Evolutionary conservation across 2,888 invertebrate species (phyloP).

Genomic region (Temnothorax unifasciatus): DNA sequence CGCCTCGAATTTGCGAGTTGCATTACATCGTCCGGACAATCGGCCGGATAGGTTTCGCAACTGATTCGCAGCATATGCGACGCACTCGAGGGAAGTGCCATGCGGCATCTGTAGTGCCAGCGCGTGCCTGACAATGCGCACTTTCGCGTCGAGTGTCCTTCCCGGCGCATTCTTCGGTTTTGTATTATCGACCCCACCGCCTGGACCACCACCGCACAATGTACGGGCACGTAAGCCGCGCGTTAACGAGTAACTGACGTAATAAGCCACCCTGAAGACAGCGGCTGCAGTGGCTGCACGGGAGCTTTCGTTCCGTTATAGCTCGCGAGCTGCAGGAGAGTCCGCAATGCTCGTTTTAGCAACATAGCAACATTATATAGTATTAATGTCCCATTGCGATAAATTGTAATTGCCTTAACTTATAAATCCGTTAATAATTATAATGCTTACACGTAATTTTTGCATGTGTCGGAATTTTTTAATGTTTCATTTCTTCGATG

Average conservation of each 20-base stretch:
- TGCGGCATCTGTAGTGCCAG: conserved; percentile 84
- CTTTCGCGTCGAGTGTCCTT: conserved; percentile 78
- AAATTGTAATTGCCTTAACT: neutral
- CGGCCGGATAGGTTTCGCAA: conserved; percentile 77
- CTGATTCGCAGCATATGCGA: conserved; percentile 84
- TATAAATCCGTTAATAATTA: neutral
- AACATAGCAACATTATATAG: neutral
- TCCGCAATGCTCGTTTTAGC: neutral
- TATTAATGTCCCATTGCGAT: neutral
- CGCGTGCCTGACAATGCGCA: conserved; percentile 85
- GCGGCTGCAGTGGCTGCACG: conserved; percentile 56
- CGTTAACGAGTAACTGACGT: conserved; percentile 77
- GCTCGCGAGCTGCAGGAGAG: conserved; percentile 16
- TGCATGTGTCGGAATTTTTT: neutral
- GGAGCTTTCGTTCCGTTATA: conserved; percentile 32
- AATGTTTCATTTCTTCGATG: too few species aligned
- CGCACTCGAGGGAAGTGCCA: conserved; percentile 79
- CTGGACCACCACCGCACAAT: conserved; percentile 74
- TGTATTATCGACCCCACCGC: conserved; percentile 75
- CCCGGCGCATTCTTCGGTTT: conserved; percentile 73
- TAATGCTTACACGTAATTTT: neutral
- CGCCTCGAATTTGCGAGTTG: conserved; percentile 30
- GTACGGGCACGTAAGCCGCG: conserved; percentile 65
- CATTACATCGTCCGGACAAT: conserved; percentile 61
- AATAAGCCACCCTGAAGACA: conserved; percentile 71